Evolutionary conservation across 2,113 vertebrate species (phyloP), one percentile per base, ranked within the genome.

Genomic region (Solenodon paradoxus): DNA sequence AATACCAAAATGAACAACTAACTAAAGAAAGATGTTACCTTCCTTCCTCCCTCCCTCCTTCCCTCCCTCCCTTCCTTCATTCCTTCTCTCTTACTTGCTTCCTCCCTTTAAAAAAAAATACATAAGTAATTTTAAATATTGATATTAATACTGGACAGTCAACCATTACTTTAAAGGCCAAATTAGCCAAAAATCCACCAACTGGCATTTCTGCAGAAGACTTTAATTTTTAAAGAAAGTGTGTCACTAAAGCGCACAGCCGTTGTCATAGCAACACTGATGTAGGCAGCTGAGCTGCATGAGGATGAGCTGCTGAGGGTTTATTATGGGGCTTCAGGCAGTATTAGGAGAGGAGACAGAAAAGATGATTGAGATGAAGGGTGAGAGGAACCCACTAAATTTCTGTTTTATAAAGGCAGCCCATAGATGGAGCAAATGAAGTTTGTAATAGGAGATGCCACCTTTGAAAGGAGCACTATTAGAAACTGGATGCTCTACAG

Each of bases 191-290:
- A 79, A 30, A 57, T 49, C 61, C 45, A 90, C 86, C 94, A 88
- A 38, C 61, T 82, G 47, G 0, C 15, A 96, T 79, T n/a, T 95
- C 66, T 7, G 9, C 80, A 68, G 15, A 93, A 80, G 9, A 95
- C 49, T 55, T 57, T 96, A 0, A 81, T 95, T 96, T 75, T 32
- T 30, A 7, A 86, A 79, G 49, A 69, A 88, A 64, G 64, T 66
- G 0, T 78, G 9, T 20, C 49, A 90, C n/a, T 64, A 8, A 75
- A 96, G 96, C 68, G 30, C 45, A 96, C 79, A 96, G 80, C 24
- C 13, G 80, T 98, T 98, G 89, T 96, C 95, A n/a, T 97, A 88
- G 93, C 32, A 96, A 96, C 90, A 0, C 7, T 0, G 1, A 38
- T 95, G 80, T 77, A 88, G 72, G 94, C 90, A 81, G 13, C 40